phyloP scores from a whole-genome alignment of 2,797 vertebrate genomes.

The Paramormyrops hopkinsi region DNA sequence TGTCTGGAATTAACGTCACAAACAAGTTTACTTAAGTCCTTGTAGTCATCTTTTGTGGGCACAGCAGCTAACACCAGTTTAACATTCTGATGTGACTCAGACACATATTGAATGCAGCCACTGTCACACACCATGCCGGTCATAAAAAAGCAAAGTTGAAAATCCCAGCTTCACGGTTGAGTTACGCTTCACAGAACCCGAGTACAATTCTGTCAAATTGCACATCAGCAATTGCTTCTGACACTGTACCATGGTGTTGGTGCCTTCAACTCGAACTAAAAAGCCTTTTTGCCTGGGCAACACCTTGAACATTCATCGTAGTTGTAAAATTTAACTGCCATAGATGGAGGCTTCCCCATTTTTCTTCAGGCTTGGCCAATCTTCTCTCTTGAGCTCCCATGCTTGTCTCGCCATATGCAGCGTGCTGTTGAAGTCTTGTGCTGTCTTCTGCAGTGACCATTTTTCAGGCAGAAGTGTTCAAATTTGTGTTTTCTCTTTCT shows the following conservation, averaged over 20 bases:
- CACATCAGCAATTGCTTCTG: neutral
- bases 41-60: neutral
- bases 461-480: neutral
- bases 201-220: neutral
- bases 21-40: neutral
- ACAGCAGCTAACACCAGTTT: neutral
- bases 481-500: neutral
- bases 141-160: neutral
- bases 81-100: neutral
- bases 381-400: neutral
- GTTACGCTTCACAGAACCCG: no score
- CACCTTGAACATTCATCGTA: neutral
- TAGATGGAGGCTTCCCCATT: neutral
- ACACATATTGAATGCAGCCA: neutral
- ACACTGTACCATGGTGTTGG: neutral
- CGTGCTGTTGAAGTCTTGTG: neutral
- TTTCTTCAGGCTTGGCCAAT: neutral
- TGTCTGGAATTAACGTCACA: neutral
- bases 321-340: neutral
- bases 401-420: neutral
- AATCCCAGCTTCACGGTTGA: no score
- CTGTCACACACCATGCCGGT: neutral
- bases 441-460: neutral
- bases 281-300: neutral
- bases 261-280: neutral